These are phyloP conservation scores for Pardalotus punctatus DNA, from an alignment of 2,113 vertebrate species.

Conservation along the genomic window DNA sequence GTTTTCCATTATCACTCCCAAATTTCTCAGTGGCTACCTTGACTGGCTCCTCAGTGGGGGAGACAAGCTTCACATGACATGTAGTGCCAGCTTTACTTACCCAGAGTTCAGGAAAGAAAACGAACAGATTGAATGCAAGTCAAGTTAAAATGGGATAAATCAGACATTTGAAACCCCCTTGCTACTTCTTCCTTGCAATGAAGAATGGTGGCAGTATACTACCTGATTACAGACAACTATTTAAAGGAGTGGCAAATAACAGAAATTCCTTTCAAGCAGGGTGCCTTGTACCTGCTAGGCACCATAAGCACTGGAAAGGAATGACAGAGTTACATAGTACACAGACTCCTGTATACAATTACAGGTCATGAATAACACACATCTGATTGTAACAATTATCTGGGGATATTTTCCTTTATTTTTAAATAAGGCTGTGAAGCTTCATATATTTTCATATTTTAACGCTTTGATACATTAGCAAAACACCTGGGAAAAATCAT, in stretches of 20 bases:
- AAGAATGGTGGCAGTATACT: background rate
- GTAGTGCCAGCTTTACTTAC: background rate
- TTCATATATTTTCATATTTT: background rate
- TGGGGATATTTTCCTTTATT: background rate
- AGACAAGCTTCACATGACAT: background rate
- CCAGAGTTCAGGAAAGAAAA: background rate
- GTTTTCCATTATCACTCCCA: background rate
- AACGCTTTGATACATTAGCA: background rate
- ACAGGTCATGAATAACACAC: background rate
- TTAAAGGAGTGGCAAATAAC: background rate
- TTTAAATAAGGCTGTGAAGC: background rate
- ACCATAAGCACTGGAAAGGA: background rate
- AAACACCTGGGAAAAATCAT: background rate
- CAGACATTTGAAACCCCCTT: background rate
- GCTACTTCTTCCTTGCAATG: background rate
- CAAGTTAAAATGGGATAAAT: background rate
- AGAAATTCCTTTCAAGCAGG: background rate
- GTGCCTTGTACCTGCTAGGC: background rate
- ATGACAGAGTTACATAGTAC: background rate
- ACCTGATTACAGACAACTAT: background rate
- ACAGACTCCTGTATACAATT: background rate
- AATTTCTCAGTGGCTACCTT: background rate
- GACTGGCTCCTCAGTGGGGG: background rate
- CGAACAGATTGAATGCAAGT: background rate
- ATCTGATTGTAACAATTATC: background rate